Evolutionary conservation across 2,113 vertebrate genomes (phyloP).

Genomic region (Erythrocercus mccallii): DNA sequence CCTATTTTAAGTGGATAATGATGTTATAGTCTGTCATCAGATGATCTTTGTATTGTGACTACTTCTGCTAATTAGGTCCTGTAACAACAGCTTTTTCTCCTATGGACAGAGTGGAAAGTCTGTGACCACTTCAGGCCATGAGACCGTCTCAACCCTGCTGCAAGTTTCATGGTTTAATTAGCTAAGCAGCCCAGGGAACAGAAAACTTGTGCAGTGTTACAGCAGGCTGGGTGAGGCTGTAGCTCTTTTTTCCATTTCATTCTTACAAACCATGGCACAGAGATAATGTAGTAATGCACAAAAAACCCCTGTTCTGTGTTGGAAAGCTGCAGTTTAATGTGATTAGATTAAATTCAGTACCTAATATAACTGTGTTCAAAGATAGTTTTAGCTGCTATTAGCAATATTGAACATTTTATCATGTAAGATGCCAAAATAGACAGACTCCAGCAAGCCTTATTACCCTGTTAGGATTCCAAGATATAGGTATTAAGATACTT

Average conservation of each 20-base stretch:
- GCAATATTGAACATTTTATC: not conserved
- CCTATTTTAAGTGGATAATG: not conserved
- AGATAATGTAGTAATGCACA: not conserved
- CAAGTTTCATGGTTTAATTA: not conserved
- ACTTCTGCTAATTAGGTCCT: not conserved
- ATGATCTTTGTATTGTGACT: not conserved
- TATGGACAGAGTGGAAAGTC: accelerated
- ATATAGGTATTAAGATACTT: not conserved
- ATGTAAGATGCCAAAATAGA: not conserved
- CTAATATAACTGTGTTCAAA: not conserved
- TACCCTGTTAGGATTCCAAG: not conserved
- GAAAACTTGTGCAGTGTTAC: not conserved
- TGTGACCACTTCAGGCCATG: not conserved
- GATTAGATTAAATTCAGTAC: not conserved
- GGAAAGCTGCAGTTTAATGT: not conserved
- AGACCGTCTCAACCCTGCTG: not conserved
- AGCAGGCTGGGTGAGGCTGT: not conserved
- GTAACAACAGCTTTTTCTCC: not conserved
- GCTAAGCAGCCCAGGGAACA: not conserved
- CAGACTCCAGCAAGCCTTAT: not conserved
- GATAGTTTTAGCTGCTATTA: not conserved
- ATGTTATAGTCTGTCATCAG: not conserved
- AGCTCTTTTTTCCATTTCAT: not conserved
- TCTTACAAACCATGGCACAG: not conserved
- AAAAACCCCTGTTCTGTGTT: accelerated